Conservation (phyloP, 2,797 vertebrate species). For the Okamejei kenojei region DNA sequence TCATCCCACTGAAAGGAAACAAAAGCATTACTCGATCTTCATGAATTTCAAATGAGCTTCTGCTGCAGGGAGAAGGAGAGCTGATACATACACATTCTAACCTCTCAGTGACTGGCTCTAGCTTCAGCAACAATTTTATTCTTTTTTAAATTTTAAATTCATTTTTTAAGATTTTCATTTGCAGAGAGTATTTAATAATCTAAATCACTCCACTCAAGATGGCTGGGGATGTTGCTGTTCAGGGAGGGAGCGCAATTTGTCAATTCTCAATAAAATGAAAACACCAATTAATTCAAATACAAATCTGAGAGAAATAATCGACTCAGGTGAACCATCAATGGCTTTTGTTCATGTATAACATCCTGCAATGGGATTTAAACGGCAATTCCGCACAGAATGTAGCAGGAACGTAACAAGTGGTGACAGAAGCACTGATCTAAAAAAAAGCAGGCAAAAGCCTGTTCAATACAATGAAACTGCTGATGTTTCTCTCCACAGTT, state of each 20-base stretch:
- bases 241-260: background rate
- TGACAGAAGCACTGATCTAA: conserved; percentile 6
- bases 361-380: conserved; percentile 36
- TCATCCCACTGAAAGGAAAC: conserved; percentile 54
- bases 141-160: too few species aligned
- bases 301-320: conserved; percentile 23
- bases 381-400: conserved; percentile 20
- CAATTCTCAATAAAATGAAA: conserved; percentile 27
- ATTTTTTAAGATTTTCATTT: background rate
- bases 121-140: background rate
- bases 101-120: conserved; percentile 22
- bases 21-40: conserved; percentile 57
- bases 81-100: conserved; percentile 29
- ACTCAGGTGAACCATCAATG: conserved; percentile 27
- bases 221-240: conserved; percentile 5
- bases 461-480: background rate
- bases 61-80: conserved; percentile 7
- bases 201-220: background rate
- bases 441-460: background rate
- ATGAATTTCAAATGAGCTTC: conserved; percentile 58
- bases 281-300: conserved; percentile 27
- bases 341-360: background rate
- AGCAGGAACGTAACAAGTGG: background rate
- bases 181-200: background rate
- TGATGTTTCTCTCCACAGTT: conserved; percentile 8